phyloP scores from a whole-genome alignment of 1,140 invertebrate species.

The Contarinia nasturtii region DNA sequence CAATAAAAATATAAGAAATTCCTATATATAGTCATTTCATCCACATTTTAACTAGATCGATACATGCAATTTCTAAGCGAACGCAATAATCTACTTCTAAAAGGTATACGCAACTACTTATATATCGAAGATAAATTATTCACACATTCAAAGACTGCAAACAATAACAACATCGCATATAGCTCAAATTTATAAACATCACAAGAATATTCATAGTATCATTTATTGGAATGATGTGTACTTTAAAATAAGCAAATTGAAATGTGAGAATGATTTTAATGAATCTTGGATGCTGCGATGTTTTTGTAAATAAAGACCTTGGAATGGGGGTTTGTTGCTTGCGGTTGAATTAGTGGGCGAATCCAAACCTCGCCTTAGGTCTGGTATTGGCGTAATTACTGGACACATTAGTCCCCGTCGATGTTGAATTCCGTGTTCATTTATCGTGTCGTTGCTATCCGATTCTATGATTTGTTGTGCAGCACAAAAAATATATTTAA shows the following conservation, averaged over 20 bases:
- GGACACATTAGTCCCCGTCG: slow-evolving; percentile 51
- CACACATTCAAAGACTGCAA: too few relatives aligned
- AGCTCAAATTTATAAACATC: too few relatives aligned
- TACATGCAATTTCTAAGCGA: too few relatives aligned
- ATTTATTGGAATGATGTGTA: too few relatives aligned
- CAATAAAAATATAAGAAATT: too few relatives aligned
- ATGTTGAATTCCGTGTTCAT: slow-evolving; percentile 67
- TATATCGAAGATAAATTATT: too few relatives aligned
- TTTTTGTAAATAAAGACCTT: slow-evolving; percentile 14
- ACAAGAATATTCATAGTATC: too few relatives aligned
- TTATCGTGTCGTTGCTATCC: slow-evolving; percentile 31
- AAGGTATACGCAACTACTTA: too few relatives aligned
- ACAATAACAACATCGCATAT: too few relatives aligned
- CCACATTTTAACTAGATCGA: too few relatives aligned
- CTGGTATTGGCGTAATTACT: slow-evolving; percentile 54
- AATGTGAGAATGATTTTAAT: slow-evolving; percentile 5
- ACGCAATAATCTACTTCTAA: too few relatives aligned
- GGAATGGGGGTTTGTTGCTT: slow-evolving; percentile 21
- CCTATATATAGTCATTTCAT: too few relatives aligned
- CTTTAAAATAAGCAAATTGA: neutral
- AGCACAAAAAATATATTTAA: neutral
- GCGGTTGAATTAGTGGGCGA: slow-evolving; percentile 25
- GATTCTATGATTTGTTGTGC: slow-evolving; percentile 5
- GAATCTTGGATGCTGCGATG: slow-evolving; percentile 4
- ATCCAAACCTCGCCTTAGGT: slow-evolving; percentile 59